Base-by-base conservation (phyloP, 2,797 vertebrate genomes). In the Enteromius argenteus region DNA sequence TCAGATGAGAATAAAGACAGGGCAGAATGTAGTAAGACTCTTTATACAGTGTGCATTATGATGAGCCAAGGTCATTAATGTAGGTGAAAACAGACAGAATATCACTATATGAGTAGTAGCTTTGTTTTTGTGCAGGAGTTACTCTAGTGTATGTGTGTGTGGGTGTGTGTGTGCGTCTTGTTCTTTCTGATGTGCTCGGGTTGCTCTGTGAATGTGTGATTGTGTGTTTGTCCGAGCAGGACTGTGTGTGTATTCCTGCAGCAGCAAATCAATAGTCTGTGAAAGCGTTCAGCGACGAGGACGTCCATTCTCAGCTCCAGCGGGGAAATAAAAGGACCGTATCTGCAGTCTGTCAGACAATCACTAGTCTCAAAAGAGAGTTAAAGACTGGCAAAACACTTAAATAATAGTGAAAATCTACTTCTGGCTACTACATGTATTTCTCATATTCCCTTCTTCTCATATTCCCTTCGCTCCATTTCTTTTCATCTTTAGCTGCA, bases 221-320 rank as follows among this genome's bases (percentile, higher is more conserved):
- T 60, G 58, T 62, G 58, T 62, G 58, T 60, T 14, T 27, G 58
- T 60, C 23, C 11, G 13, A 27, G 53, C 9, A 21, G 56, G 56
- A 60, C 5, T 27, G 56, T 1, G 11, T 60, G 58, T 62, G 23
- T 75, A 23, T 44, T 46, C 56, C 53, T 37, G 14, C 21, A 51
- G 53, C 1, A 27, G 8, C 7, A 14, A 37, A 49, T 67, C 68
- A 68, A 81, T 79, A 73, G 19, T 8, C 30, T 73, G 53, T 73
- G 56, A 81, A 73, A 72, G 11, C 23, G 10, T 39, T 46, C 15
- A 4, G 46, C 58, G 82, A 49, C 11, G 15, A 84, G 37, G 49
- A 69, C 73, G 68, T 84, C 21, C 64, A 56, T 69, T 83, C 46
- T 56, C 5, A n/a, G 32, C 27, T 21, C 62, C 73, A 58, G 32